Evolutionary conservation across 2,888 invertebrate genomes (phyloP), one percentile per base, ranked within the genome.

Genomic region (Calliopum simillimum): DNA sequence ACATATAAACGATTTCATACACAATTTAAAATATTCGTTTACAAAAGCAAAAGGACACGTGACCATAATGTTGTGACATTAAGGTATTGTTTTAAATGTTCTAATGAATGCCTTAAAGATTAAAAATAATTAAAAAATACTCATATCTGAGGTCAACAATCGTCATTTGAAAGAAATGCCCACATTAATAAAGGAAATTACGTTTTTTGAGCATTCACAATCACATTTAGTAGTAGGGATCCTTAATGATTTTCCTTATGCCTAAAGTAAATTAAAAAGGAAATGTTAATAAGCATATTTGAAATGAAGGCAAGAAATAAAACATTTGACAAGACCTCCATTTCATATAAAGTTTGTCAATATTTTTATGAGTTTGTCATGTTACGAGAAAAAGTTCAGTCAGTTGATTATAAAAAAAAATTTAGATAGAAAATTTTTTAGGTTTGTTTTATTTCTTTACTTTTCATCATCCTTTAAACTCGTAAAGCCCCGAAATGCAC

Each of bases 1-100:
- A n/a, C 23, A 68, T 51, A 21, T 53, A 51, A 16, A n/a, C 59
- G n/a, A 59, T 23, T 56, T 56, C 23, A 21, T 19, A 23, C 21
- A 56, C 55, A 14, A 56, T 56, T 56, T 21, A 13, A 56, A 19
- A 49, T 49, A 49, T 33, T 33, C 8, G 33, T 33, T 33, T 33
- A 33, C 33, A 5, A 44, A 44, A 49, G 23, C 55, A 23, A 13
- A 16, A 21, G 55, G 12, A 56, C 55, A 56, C 55, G 55, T 56
- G 55, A 23, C 55, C 23, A 14, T 8, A 12, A 14, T 25, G 21
- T 14, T 56, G 21, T 2, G 53, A 6, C 19, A 14, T 56, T 25
- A 12, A 19, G 55, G 55, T 14, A 21, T 56, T 56, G 12, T 56
- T 56, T 33, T 23, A 56, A 56, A 25, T 12, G 14, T 4, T 23